phyloP scores from a whole-genome alignment of 2,888 invertebrate genomes.

The Aphodius granarius region DNA sequence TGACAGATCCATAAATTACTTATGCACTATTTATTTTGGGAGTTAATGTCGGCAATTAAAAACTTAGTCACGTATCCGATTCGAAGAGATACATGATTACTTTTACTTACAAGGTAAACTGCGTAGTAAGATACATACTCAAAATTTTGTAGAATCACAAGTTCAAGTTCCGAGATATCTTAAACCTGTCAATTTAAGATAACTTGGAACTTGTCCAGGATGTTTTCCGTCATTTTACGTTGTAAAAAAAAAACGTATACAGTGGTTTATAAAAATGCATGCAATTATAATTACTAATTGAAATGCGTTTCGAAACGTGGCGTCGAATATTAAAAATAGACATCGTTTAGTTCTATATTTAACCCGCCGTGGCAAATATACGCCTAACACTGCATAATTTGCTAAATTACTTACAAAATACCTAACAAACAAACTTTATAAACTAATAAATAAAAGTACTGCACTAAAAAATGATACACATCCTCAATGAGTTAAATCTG shows the following conservation, averaged over 20 bases:
- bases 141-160: too few species aligned
- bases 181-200: too few species aligned
- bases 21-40: neutral
- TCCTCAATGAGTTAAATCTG: neutral
- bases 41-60: neutral
- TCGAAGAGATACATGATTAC: too few species aligned
- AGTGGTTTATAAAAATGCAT: too few species aligned
- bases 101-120: neutral
- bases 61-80: neutral
- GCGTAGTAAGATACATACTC: neutral
- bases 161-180: too few species aligned
- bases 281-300: too few species aligned
- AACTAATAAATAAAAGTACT: too few species aligned
- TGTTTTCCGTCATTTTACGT: too few species aligned
- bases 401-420: neutral
- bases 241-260: too few species aligned
- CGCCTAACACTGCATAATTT: neutral
- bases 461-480: neutral
- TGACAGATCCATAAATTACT: neutral
- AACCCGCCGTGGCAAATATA: neutral
- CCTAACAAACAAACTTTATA: too few species aligned
- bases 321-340: neutral
- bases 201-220: too few species aligned
- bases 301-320: too few species aligned
- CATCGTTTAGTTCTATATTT: neutral